Percentiles rank a stretch among this genome's conserved stretches.
Conservation (phyloP, 2,888 invertebrate species). For the Scrobipalpa atriplicella region DNA sequence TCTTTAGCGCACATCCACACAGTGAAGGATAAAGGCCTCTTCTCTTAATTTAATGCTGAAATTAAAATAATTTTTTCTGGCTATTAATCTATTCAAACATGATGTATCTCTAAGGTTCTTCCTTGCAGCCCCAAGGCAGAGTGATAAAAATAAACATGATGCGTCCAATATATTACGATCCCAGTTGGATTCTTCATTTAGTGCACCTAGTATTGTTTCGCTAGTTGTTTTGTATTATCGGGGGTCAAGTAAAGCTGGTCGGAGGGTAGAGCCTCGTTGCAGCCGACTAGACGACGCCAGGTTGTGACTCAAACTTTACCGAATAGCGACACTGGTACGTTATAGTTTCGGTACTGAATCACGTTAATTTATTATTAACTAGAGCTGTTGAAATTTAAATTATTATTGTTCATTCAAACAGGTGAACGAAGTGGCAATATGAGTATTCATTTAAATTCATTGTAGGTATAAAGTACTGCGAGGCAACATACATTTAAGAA, state of each 20-base stretch:
- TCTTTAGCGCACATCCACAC: no score
- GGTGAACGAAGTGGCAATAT: no score
- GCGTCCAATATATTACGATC: conserved; percentile 19
- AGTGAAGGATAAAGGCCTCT: no score
- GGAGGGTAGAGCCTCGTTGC: conserved; percentile 44
- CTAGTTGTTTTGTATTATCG: conserved; percentile 35
- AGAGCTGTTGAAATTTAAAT: no score
- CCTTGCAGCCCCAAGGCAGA: conserved; percentile 24
- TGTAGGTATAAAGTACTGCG: no score
- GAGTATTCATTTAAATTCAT: no score
- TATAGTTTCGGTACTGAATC: conserved; percentile 57
- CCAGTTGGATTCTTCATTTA: conserved; percentile 17
- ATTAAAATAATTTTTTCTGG: no score
- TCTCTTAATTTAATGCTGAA: no score
- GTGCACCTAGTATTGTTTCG: conserved; percentile 30
- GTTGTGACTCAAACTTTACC: conserved; percentile 48
- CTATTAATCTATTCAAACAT: background rate
- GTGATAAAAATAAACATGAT: conserved; percentile 32
- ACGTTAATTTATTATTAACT: conserved; percentile 49
- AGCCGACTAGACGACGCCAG: conserved; percentile 62
- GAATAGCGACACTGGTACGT: conserved; percentile 54
- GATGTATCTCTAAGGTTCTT: background rate
- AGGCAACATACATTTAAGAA: no score
- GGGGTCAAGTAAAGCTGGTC: conserved; percentile 42
- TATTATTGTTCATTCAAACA: no score